Base-by-base conservation (phyloP, 2,888 invertebrate species). In the Eristalis arbustorum region DNA sequence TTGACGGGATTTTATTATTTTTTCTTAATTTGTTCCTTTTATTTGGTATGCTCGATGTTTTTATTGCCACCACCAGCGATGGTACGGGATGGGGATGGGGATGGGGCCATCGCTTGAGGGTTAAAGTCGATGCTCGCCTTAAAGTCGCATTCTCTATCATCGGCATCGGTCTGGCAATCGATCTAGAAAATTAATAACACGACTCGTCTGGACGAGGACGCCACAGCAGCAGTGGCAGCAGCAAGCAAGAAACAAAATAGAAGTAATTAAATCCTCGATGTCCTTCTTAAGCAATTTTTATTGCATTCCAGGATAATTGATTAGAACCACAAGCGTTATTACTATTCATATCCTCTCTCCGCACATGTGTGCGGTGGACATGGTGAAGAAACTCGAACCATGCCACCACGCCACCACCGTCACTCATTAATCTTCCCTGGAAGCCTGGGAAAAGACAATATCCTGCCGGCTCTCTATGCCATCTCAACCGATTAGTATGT, bases 271-370 rank as follows among this genome's bases (percentile, higher is more conserved):
- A 78, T 61, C 74, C 72, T 83, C 74, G 75, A 75, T 83, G 87
- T 87, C 87, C 87, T 87, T 87, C 37, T 62, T 75, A 83, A 83
- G 71, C 78, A 83, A 87, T 83, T 87, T 87, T 87, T 87, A 87
- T 87, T 87, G 75, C 87, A 83, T 87, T 87, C 87, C 87, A 83
- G 59, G 78, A 82, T 87, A 87, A 87, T 83, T 87, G 87, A 87
- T 87, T 87, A 79, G 72, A 85, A 82, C 61, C 71, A 67, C 40
- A 59, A 63, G 62, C 57, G 64, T 81, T 63, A 78, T 87, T 82
- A 82, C 66, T 78, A 82, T 75, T 83, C 75, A 83, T 81, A 81
- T 75, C 67, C 25, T 25, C 59, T 25, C 25, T 23, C 25, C 59
- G 2, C 62, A 40, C 75, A 34, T 72, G 73, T 68, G 63, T 23